Percentiles rank a stretch among this genome's conserved stretches.
phyloP scores from a whole-genome alignment of 1,140 invertebrate genomes.

The Pollicipes pollicipes region DNA sequence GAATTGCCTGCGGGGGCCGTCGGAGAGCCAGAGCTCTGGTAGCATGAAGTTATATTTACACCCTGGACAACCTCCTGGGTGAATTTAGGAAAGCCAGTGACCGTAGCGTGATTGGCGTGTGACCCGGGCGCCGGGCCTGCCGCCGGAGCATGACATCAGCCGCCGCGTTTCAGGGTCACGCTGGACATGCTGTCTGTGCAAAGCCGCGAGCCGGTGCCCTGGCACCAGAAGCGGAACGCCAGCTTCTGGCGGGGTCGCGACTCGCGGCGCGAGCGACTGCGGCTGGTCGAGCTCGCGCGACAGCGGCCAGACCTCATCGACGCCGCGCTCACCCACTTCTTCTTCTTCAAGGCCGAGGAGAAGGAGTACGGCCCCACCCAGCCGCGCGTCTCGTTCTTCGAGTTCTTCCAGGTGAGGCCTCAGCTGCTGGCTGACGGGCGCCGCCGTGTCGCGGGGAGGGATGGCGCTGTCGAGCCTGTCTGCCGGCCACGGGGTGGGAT shows the following conservation, averaged over 20 bases:
- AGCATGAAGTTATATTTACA: too few relatives aligned
- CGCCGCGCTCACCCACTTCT: conserved; percentile 86
- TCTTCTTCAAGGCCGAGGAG: conserved; percentile 78
- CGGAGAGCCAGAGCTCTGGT: too few relatives aligned
- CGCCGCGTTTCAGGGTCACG: conserved; percentile 37
- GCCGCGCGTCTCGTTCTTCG: conserved; percentile 73
- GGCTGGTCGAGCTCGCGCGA: conserved; percentile 60
- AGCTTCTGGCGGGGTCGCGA: conserved; percentile 86
- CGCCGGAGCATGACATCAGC: too few relatives aligned
- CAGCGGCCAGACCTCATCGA: conserved; percentile 66
- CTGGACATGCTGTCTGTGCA: conserved; percentile 79
- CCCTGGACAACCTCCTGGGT: too few relatives aligned
- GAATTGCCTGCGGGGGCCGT: too few relatives aligned
- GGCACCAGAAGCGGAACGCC: conserved; percentile 53
- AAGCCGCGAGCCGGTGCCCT: conserved; percentile 48
- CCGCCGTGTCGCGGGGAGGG: background rate
- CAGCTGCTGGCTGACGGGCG: too few relatives aligned
- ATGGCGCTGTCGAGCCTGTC: conserved; percentile 8
- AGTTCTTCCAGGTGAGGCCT: conserved; percentile 76
- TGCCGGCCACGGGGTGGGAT: too few relatives aligned
- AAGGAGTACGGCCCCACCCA: conserved; percentile 65
- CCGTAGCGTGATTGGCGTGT: too few relatives aligned
- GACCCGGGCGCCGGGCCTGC: too few relatives aligned
- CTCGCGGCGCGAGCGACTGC: conserved; percentile 58
- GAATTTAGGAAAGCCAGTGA: too few relatives aligned